Base-by-base conservation (phyloP, 2,797 vertebrate species). In the Sternarchorhynchus goeldii region DNA sequence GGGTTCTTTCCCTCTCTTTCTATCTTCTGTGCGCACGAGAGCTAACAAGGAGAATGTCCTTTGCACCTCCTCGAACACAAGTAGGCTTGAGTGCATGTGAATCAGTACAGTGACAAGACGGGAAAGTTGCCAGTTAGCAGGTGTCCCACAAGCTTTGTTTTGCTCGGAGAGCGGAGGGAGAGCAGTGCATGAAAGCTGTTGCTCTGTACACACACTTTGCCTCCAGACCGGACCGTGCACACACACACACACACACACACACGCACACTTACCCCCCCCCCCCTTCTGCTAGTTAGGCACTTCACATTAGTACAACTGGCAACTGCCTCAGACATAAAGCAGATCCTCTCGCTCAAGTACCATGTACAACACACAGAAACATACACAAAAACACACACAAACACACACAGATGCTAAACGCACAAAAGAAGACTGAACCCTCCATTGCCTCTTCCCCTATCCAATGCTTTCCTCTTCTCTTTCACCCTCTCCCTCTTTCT, bases 161-260 rank as follows among this genome's bases (percentile, higher is more conserved):
- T 20, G 29, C 25, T 64, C 64, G 75, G 57, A 68, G 39, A 29
- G 59, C 59, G 58, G 55, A 36, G 31, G 55, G 55, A 25, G 1
- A 64, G 6, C 53, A 31, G 29, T 21, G 29, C 18, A 75, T 65
- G 14, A 65, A 75, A 65, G 73, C 73, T 50, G 45, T 50, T 50
- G 10, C 45, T 50, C 45, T 50, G 45, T 50, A 50, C 45, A 50
- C 45, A 65, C 63, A 81, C 12, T n/a, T 17, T 25, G 34, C 66
- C 6, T 18, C 39, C 66, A 41, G 34, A 68, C 34, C 18, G 32
- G 8, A 18, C 6, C 34, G n/a, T n/a, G 50, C 57, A 39, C 55
- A 73, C 70, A 57, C 71, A 62, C 53, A 34, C 70, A 73, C 70
- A 73, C 56, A 41, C 71, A 41, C 39, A 41, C 39, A 41, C 41